These are phyloP conservation scores for Argyresthia albistria DNA, from an alignment of 2,888 invertebrate species.

Conservation along the genomic window DNA sequence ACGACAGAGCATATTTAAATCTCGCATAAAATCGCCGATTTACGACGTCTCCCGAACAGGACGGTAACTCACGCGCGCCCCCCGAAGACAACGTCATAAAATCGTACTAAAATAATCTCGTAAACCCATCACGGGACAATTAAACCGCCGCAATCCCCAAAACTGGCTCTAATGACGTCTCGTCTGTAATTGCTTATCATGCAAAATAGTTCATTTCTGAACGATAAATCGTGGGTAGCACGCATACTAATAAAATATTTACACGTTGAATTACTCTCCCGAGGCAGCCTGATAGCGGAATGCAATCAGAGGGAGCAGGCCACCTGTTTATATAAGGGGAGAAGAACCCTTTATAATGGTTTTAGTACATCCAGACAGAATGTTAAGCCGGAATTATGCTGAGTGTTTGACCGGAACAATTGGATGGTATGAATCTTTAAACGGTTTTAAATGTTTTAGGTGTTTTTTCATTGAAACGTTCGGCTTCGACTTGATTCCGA, in stretches of 20 bases:
- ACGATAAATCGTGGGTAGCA: slow-evolving; percentile 9
- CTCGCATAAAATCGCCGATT: too few relatives aligned
- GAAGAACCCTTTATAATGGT: slow-evolving; percentile 34
- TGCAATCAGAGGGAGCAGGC: slow-evolving; percentile 10
- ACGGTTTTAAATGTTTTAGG: not conserved
- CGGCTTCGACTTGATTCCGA: too few relatives aligned
- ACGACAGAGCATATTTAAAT: too few relatives aligned
- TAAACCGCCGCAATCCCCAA: not conserved
- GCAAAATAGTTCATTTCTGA: slow-evolving; percentile 8
- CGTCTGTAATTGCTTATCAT: slow-evolving; percentile 5
- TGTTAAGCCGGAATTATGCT: not conserved
- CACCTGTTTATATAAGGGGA: slow-evolving; percentile 12
- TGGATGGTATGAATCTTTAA: not conserved
- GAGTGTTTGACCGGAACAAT: not conserved
- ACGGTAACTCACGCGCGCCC: too few relatives aligned
- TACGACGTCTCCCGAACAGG: too few relatives aligned
- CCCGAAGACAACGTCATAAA: not conserved
- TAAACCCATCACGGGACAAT: slow-evolving; percentile 2
- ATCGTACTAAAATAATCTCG: slow-evolving; percentile 4
- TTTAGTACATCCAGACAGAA: slow-evolving; percentile 27
- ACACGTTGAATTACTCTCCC: slow-evolving; percentile 32
- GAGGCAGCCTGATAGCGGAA: slow-evolving; percentile 19
- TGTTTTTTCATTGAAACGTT: too few relatives aligned
- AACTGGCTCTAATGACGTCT: slow-evolving; percentile 1
- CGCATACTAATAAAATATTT: slow-evolving; percentile 39